A percentile compares a stretch with the other conserved stretches of the same genome.
phyloP scores from a whole-genome alignment of 2,888 invertebrate genomes.

The Drosophila paucipuncta region DNA sequence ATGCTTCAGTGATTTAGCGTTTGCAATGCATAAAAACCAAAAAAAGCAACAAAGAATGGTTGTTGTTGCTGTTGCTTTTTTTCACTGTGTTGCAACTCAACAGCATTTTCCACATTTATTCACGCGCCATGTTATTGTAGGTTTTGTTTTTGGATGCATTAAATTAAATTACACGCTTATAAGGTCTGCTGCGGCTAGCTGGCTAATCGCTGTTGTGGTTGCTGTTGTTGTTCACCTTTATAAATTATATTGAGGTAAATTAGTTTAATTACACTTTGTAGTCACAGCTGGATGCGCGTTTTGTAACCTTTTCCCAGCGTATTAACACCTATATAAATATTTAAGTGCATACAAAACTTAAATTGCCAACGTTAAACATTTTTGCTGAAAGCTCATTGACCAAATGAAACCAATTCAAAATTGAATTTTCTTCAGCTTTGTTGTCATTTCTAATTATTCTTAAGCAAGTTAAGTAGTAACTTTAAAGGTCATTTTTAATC shows the following conservation, averaged over 20 bases:
- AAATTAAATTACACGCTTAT: constrained; percentile 68
- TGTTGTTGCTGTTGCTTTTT: constrained; percentile 19
- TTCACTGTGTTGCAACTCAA: constrained; percentile 46
- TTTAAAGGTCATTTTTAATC: neutral
- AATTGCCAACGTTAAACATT: neutral
- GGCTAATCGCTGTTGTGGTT: constrained; percentile 45
- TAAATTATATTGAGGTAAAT: constrained; percentile 65
- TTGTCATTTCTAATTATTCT: neutral
- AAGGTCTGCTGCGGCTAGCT: constrained; percentile 42
- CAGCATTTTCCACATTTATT: constrained; percentile 63
- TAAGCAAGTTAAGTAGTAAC: neutral
- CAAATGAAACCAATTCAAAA: neutral
- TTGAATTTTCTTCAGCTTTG: neutral
- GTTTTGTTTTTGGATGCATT: constrained; percentile 46
- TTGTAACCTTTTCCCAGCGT: constrained; percentile 23
- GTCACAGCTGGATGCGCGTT: constrained; percentile 9
- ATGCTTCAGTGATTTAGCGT: constrained; percentile 50
- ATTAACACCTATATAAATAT: constrained; percentile 34
- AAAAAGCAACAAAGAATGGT: constrained; percentile 32
- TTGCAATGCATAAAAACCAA: constrained; percentile 48
- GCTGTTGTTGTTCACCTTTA: constrained; percentile 36
- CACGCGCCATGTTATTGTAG: constrained; percentile 46
- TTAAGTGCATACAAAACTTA: constrained; percentile 23
- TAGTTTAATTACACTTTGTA: constrained; percentile 67
- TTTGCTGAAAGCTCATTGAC: neutral